Evolutionary conservation across 2,888 invertebrate genomes (phyloP).

Genomic region (Himalopsyche kuldschensis): DNA sequence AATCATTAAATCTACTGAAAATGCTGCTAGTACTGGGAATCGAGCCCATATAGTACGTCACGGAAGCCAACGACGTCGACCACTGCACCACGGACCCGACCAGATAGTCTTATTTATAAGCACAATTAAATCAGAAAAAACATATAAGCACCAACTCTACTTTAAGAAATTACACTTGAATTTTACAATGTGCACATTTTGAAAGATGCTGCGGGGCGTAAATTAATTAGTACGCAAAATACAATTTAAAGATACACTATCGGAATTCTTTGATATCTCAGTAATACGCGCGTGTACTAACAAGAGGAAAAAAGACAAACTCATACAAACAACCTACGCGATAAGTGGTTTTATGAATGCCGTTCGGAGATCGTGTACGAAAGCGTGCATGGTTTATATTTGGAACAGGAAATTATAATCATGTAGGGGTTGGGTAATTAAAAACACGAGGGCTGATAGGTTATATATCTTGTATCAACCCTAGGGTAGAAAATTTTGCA

Average conservation of each 20-base stretch:
- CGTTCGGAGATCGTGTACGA: neutral
- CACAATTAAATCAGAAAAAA: no score
- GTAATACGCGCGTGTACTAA: neutral
- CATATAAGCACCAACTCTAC: no score
- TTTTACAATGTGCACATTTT: neutral
- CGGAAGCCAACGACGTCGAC: no score
- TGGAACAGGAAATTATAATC: conserved; percentile 62
- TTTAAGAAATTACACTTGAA: neutral
- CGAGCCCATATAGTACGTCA: no score
- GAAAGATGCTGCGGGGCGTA: neutral
- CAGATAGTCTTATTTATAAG: no score
- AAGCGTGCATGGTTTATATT: conserved; percentile 48
- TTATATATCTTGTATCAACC: neutral
- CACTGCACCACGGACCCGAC: no score
- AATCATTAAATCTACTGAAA: no score
- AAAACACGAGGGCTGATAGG: neutral
- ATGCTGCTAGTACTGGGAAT: no score
- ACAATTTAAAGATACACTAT: neutral
- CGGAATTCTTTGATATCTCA: neutral
- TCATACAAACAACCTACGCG: neutral
- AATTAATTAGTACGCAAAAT: neutral
- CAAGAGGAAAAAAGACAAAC: neutral
- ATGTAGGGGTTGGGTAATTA: neutral
- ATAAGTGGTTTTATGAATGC: neutral
- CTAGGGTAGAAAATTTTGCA: neutral